phyloP scores from a whole-genome alignment of 2,113 vertebrate species.

The Phrynosoma blainvillii region DNA sequence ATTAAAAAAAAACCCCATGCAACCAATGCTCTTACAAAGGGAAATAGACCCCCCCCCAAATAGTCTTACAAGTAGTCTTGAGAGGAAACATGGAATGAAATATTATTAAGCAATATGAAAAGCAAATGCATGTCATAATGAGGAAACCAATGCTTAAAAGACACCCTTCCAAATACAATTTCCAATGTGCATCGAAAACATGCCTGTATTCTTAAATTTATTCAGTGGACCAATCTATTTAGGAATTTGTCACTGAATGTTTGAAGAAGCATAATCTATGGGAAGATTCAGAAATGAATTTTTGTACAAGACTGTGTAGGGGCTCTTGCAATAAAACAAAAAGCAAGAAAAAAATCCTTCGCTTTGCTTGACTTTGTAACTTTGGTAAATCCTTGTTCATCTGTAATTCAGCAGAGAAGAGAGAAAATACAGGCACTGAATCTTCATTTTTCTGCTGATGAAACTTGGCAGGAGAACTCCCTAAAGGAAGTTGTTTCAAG shows the following conservation, averaged over 20 bases:
- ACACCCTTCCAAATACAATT: too few relatives aligned
- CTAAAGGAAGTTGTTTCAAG: constrained; percentile 7
- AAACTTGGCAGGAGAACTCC: constrained; percentile 6
- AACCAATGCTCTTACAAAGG: too few relatives aligned
- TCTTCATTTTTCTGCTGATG: neutral
- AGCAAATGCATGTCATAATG: too few relatives aligned
- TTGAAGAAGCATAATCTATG: neutral
- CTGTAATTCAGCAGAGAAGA: constrained; percentile 16
- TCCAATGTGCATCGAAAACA: too few relatives aligned
- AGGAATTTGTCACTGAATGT: neutral
- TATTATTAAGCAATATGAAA: too few relatives aligned
- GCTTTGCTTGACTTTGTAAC: constrained; percentile 8
- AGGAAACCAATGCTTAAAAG: too few relatives aligned
- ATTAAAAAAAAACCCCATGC: too few relatives aligned
- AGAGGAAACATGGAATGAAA: too few relatives aligned
- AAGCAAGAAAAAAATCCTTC: neutral
- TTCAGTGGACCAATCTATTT: too few relatives aligned
- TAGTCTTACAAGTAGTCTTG: too few relatives aligned
- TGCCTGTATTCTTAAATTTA: too few relatives aligned
- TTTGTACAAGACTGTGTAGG: neutral
- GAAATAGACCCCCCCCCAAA: too few relatives aligned
- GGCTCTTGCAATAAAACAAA: neutral
- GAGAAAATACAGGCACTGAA: neutral
- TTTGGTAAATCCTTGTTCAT: constrained; percentile 16
- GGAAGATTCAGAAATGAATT: neutral